Conservation (phyloP, 2,113 vertebrate genomes). For the Myotis davidii region DNA sequence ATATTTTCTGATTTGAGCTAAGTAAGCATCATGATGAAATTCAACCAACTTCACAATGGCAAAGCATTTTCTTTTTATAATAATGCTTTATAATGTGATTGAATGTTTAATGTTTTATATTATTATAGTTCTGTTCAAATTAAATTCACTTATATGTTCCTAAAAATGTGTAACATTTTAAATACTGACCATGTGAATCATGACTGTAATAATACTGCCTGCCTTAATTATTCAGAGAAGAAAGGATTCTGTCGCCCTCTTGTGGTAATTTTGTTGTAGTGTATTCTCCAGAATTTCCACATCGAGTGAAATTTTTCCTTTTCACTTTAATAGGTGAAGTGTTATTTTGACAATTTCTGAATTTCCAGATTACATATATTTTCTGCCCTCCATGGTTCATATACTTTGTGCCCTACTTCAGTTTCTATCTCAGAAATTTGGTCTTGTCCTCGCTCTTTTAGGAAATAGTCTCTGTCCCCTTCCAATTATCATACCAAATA, state of each 20-base stretch:
- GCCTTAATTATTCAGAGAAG: not conserved
- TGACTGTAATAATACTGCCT: not conserved
- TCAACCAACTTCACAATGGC: constrained; percentile 28
- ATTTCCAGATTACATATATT: not conserved
- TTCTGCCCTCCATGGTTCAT: not conserved
- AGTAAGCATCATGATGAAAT: constrained; percentile 12
- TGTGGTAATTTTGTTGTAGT: constrained; percentile 52
- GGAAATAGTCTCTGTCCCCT: constrained; percentile 20
- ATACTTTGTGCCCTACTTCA: not conserved
- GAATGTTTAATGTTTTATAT: not conserved
- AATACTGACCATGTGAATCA: constrained; percentile 24
- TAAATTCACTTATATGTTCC: constrained; percentile 12
- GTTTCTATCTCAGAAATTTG: constrained; percentile 3
- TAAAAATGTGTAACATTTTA: constrained; percentile 26
- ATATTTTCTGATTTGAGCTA: constrained; percentile 46
- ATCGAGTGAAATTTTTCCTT: not conserved
- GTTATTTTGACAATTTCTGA: not conserved
- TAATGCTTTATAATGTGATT: not conserved
- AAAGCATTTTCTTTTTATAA: constrained; percentile 25
- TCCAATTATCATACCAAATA: not conserved
- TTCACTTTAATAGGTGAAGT: not conserved
- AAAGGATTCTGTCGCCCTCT: constrained; percentile 66
- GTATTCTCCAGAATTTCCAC: not conserved
- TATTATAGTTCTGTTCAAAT: not conserved
- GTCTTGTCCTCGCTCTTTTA: not conserved